Base-by-base conservation (phyloP, 2,888 invertebrate species). In the Anoplius nigerrimus region DNA sequence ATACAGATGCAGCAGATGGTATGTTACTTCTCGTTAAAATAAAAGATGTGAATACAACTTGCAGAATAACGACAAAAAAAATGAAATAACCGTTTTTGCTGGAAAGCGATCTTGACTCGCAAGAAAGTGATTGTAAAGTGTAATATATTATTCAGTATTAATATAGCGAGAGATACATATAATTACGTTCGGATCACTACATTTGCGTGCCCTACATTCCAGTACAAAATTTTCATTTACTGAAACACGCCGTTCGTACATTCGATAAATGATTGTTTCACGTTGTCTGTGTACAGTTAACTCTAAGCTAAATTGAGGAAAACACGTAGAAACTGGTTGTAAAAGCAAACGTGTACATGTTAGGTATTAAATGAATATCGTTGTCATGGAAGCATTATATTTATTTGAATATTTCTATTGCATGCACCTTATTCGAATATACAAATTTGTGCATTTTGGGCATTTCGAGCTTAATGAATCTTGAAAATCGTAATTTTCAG, bases 91-190 rank as follows among this genome's bases (percentile, higher is more conserved):
- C 56, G 54, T 62, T 70, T n/a, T 65, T 76, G 72, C 71, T 75
- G 78, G 69, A 66, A 54, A 53, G 67, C 51, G 34, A 70, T 66
- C 54, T 66, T 73, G 69, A 66, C 58, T 68, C 66, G 58, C 58
- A 59, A 22, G 43, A 64, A 77, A 77, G 71, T 71, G 70, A 80
- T 71, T 84, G 82, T 83, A 85, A 86, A 87, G 84, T 87, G 84
- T 87, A 86, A 87, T 87, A 85, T 86, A 87, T 82, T 80, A 84
- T 80, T 83, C 87, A 88, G 87, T 87, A 88, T 88, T 87, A 86
- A 84, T 73, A 81, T 83, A 81, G 81, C 80, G 71, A 74, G 34
- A 79, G 81, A 79, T 74, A 20, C 54, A 70, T 56, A 61, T 51
- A 54, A 27, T 55, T 58, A 52, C 55, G 55, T 62, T 58, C 63